Evolutionary conservation across 2,888 invertebrate species (phyloP).

Genomic region (Cynaeus angustus): DNA sequence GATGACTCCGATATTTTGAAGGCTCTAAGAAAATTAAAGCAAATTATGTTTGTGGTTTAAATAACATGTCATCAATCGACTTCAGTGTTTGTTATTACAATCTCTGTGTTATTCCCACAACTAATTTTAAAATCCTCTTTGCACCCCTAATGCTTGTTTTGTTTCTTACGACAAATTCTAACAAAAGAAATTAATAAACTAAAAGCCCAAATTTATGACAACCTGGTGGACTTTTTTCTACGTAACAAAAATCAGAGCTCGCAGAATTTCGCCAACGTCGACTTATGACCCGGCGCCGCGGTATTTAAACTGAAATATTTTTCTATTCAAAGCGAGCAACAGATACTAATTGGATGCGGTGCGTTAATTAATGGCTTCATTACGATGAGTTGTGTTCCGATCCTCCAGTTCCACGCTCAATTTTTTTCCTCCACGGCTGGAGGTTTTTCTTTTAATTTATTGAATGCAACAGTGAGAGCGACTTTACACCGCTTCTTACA

Average conservation of each 20-base stretch:
- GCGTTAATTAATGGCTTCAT: slow-evolving; percentile 52
- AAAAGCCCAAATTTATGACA: too few relatives aligned
- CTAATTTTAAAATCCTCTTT: too few relatives aligned
- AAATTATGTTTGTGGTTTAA: too few relatives aligned
- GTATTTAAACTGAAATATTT: slow-evolving; percentile 46
- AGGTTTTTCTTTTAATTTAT: slow-evolving; percentile 12
- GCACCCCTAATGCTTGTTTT: too few relatives aligned
- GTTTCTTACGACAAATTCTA: too few relatives aligned
- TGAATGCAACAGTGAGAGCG: slow-evolving; percentile 1
- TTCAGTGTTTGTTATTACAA: too few relatives aligned
- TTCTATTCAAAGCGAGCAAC: slow-evolving; percentile 48
- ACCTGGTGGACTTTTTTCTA: too few relatives aligned
- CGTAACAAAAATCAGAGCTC: neutral
- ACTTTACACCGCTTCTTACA: neutral
- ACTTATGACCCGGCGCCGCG: slow-evolving; percentile 17
- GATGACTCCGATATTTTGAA: too few relatives aligned
- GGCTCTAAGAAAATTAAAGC: too few relatives aligned
- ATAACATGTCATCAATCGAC: too few relatives aligned
- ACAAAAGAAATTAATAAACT: too few relatives aligned
- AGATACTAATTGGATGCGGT: slow-evolving; percentile 53
- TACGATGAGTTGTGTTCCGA: slow-evolving; percentile 49
- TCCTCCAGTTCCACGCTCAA: slow-evolving; percentile 34
- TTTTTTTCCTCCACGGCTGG: slow-evolving; percentile 21
- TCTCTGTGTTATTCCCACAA: too few relatives aligned
- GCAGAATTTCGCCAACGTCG: neutral